Conservation (phyloP, 2,797 vertebrate genomes). For the Chromis chromis region DNA sequence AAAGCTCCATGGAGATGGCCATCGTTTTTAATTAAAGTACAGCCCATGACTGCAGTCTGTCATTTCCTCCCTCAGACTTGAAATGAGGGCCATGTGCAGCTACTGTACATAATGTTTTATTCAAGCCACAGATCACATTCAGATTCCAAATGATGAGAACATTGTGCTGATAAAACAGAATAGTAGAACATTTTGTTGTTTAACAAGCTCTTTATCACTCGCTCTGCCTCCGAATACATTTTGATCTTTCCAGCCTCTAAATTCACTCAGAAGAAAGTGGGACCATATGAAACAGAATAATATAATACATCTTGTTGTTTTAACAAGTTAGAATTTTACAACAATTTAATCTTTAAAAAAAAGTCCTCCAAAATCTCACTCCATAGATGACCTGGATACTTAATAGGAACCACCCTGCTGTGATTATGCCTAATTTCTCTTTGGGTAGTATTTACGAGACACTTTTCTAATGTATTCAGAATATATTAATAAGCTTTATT, state of each 20-base stretch:
- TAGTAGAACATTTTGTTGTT: conserved; percentile 51
- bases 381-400: not conserved
- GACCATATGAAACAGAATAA: conserved; percentile 41
- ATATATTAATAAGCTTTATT: not conserved
- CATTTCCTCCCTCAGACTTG: not conserved
- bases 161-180: conserved; percentile 59
- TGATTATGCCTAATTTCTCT: conserved; percentile 1
- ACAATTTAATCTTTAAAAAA: not conserved
- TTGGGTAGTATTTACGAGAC: not conserved
- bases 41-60: not conserved
- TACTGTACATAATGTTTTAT: conserved; percentile 45
- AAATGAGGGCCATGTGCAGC: not conserved
- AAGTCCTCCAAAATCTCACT: not conserved
- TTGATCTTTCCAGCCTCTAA: conserved; percentile 33
- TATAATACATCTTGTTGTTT: conserved; percentile 25
- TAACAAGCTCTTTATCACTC: conserved; percentile 52
- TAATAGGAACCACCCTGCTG: not conserved
- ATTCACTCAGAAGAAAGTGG: conserved; percentile 28
- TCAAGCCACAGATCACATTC: conserved; percentile 23
- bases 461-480: not conserved
- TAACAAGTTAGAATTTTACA: conserved; percentile 27
- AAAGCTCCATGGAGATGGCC: not conserved
- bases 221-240: conserved; percentile 27
- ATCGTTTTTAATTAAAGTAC: not conserved
- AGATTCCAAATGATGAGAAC: conserved; percentile 35